phyloP scores from a whole-genome alignment of 2,797 vertebrate species.

The Aotus griseimembra region DNA sequence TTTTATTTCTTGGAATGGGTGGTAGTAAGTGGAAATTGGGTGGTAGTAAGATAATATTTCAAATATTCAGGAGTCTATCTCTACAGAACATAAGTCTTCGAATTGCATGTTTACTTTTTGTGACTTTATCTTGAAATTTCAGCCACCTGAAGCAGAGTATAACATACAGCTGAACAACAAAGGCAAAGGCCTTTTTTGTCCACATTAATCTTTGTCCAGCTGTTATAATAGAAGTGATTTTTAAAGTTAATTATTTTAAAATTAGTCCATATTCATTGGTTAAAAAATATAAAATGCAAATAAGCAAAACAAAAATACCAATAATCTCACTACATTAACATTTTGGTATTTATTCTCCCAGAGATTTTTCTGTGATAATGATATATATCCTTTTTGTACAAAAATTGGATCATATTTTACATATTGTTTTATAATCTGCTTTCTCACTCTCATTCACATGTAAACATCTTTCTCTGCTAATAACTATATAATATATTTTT shows the following conservation, averaged over 20 bases:
- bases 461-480: background rate
- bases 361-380: background rate
- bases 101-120: background rate
- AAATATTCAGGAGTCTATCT: background rate
- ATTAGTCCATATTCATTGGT: background rate
- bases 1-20: constrained; percentile 23
- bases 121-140: constrained; percentile 25
- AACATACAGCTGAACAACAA: background rate
- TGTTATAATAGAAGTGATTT: background rate
- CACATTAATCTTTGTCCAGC: background rate
- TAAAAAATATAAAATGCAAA: constrained; percentile 29
- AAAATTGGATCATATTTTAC: background rate
- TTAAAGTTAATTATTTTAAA: constrained; percentile 21
- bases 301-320: constrained; percentile 16
- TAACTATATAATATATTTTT: background rate
- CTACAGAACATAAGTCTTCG: background rate
- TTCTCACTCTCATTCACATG: background rate
- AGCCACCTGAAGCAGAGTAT: background rate
- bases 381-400: background rate
- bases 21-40: background rate
- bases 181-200: background rate
- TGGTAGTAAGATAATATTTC: background rate
- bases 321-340: background rate
- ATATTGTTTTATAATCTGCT: background rate
- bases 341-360: background rate